These are phyloP conservation scores for Melanotaenia boesemani DNA, from an alignment of 2,797 vertebrate genomes.

Conservation along the genomic window DNA sequence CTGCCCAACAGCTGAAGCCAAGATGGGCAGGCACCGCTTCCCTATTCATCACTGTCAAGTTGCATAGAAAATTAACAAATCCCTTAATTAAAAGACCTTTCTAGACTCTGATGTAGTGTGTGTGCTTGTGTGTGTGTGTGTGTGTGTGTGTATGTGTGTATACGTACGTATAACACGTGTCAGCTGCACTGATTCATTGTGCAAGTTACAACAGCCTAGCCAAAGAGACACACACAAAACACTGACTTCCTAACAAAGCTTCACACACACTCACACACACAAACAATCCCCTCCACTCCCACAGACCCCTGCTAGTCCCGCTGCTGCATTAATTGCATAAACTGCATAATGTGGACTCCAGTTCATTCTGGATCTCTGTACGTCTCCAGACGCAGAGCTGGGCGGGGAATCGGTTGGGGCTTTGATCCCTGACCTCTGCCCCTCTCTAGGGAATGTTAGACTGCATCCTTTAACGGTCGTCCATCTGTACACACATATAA, in stretches of 20 bases:
- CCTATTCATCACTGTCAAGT: conserved; percentile 80
- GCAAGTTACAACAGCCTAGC: conserved; percentile 55
- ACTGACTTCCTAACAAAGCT: neutral
- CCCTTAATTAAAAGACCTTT: conserved; percentile 81
- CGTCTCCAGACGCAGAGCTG: conserved; percentile 57
- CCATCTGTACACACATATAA: conserved; percentile 70
- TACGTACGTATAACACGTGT: conserved; percentile 48
- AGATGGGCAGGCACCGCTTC: conserved; percentile 51
- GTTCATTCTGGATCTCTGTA: conserved; percentile 50
- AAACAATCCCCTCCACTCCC: conserved; percentile 26
- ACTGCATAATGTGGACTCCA: conserved; percentile 67
- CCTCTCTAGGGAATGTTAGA: conserved; percentile 61
- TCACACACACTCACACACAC: conserved; percentile 28
- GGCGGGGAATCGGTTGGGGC: conserved; percentile 55
- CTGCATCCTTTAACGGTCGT: conserved; percentile 71
- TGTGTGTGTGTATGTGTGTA: conserved; percentile 22
- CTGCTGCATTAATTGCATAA: conserved; percentile 69
- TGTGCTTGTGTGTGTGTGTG: conserved; percentile 28
- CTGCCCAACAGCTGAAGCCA: conserved; percentile 57
- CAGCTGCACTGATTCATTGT: conserved; percentile 71
- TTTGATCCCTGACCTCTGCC: conserved; percentile 74
- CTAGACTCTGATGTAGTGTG: conserved; percentile 39
- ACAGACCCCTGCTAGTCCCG: conserved; percentile 35
- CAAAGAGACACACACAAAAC: conserved; percentile 37
- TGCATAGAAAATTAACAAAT: conserved; percentile 82